Base-by-base conservation (phyloP, 2,113 vertebrate genomes). In the Hippolais icterina region DNA sequence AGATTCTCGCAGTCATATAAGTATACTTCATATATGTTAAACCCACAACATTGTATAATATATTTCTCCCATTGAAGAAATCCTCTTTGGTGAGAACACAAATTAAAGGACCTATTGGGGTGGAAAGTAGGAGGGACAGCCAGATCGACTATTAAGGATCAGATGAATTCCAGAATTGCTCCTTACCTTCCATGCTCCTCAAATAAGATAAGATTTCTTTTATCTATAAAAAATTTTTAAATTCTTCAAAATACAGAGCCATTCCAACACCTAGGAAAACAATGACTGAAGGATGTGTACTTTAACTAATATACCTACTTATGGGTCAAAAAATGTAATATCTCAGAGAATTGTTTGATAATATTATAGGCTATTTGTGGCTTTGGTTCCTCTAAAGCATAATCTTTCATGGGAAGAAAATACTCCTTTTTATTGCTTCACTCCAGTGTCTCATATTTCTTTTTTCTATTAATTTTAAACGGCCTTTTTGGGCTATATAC, bases 351-450 rank as follows among this genome's bases (percentile, higher is more conserved):
- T 42, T 90, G n/a, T 61, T 74, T 53, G 10, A 13, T 72, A 74
- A 63, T 66, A 16, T 65, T 76, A 50, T 25, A 66, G n/a, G 56
- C n/a, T 7, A 60, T 84, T 84, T 89, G 35, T 89, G 41, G 12
- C 7, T 78, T 70, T 22, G 1, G 18, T 89, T 94, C 25, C n/a
- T 89, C 69, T 69, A 65, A 17, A 96, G 37, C 25, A 50, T 68
- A 71, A 65, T 76, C 13, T 87, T 89, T 81, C 50, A 56, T 27
- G 27, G 39, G 39, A 63, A 5, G 35, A 31, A 93, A 64, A 90
- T 33, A 35, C n/a, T n/a, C n/a, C n/a, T 61, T 72, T 86, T 71
- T 53, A 76, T 68, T 88, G 44, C 56, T 93, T 93, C 59, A 87
- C 23, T 80, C 31, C 9, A 15, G 11, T 77, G 54, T 77, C 42